Conservation (phyloP, 2,888 invertebrate genomes). For the Oegoconia quadripuncta region DNA sequence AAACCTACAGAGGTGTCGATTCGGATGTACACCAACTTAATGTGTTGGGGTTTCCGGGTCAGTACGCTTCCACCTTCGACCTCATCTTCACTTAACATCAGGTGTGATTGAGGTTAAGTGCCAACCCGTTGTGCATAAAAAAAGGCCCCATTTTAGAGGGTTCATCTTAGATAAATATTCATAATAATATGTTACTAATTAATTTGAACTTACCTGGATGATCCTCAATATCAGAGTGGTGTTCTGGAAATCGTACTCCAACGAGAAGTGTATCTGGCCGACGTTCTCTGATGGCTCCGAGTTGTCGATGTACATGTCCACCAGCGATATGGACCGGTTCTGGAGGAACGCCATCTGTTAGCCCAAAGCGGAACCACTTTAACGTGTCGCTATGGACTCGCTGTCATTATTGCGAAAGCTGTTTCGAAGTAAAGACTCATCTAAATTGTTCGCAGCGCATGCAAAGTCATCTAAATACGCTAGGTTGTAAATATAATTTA, state of each 20-base stretch:
- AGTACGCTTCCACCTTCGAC: no score
- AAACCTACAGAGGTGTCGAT: no score
- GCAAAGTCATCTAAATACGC: neutral
- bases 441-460: no score
- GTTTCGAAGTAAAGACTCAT: conserved; percentile 1
- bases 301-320: conserved; percentile 97
- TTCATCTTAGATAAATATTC: no score
- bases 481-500: no score
- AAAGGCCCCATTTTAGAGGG: no score
- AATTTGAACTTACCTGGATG: conserved; percentile 87
- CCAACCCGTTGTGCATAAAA: no score
- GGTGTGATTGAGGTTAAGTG: no score
- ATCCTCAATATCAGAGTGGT: conserved; percentile 94
- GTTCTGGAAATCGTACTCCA: conserved; percentile 96
- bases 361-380: conserved; percentile 58
- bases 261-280: conserved; percentile 95
- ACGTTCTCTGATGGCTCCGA: conserved; percentile 95
- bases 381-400: conserved; percentile 28
- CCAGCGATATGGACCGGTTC: conserved; percentile 93
- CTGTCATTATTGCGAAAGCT: conserved; percentile 7
- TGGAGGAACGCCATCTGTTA: conserved; percentile 85
- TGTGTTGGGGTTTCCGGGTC: no score
- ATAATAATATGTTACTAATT: no score
- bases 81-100: no score
- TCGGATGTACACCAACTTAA: no score